phyloP scores from a whole-genome alignment of 92 coral and sea anemone species.

The Zoanthus gigantus region DNA sequence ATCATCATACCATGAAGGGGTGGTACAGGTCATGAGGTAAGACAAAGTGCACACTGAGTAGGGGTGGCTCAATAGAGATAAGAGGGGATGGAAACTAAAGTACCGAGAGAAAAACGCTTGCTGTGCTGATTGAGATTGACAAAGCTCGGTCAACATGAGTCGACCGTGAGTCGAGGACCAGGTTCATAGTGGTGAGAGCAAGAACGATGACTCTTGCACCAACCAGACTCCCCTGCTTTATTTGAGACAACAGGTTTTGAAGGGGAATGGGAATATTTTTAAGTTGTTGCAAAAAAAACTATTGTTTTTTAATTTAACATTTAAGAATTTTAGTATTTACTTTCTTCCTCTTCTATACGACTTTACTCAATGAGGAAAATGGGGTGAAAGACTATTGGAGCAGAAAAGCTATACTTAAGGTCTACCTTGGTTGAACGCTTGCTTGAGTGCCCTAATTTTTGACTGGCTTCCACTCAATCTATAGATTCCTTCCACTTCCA shows the following conservation, averaged over 20 bases:
- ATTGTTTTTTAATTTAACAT: neutral
- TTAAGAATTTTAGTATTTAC: neutral
- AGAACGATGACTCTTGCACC: too few relatives aligned
- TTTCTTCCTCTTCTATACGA: too few relatives aligned
- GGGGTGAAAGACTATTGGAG: neutral
- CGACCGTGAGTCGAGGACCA: too few relatives aligned
- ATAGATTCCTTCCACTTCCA: constrained; percentile 93
- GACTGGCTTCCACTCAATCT: constrained; percentile 92
- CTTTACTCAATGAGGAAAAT: neutral
- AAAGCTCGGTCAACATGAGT: too few relatives aligned
- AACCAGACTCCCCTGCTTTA: neutral
- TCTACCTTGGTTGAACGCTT: constrained; percentile 90
- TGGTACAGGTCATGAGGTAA: too few relatives aligned
- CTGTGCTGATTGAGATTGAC: too few relatives aligned
- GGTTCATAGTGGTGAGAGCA: too few relatives aligned
- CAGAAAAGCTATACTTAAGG: neutral
- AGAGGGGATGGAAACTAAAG: too few relatives aligned
- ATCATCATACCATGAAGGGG: too few relatives aligned
- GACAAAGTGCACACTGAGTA: too few relatives aligned
- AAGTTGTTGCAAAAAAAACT: neutral
- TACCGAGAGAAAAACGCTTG: too few relatives aligned
- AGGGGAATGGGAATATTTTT: neutral
- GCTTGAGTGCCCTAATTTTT: constrained; percentile 76
- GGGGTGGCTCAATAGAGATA: too few relatives aligned
- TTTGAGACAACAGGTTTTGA: neutral